A percentile compares a stretch with the other conserved stretches of the same genome.
Conservation (phyloP, 2,113 vertebrate genomes). For the Cepphus grylle region DNA sequence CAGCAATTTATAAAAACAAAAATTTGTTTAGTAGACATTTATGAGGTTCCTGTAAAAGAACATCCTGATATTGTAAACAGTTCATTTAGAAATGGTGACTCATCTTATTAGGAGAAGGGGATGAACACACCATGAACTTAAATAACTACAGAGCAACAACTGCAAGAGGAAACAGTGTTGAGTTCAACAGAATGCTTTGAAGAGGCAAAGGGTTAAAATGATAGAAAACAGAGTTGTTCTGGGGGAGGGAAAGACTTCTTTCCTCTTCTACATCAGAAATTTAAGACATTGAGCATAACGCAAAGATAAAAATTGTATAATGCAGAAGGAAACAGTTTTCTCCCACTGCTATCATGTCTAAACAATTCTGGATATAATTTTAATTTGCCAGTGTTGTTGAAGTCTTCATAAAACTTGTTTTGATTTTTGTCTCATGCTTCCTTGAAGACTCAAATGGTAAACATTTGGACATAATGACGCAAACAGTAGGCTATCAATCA, state of each 20-base stretch:
- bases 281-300: background rate
- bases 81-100: background rate
- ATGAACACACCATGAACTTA: background rate
- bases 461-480: slow-evolving; percentile 64
- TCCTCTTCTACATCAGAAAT: slow-evolving; percentile 5
- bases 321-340: slow-evolving; percentile 27
- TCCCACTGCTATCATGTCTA: slow-evolving; percentile 37
- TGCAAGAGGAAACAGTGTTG: background rate
- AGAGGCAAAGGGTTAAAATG: slow-evolving; percentile 36
- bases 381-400: slow-evolving; percentile 54
- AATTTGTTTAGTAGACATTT: background rate
- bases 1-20: background rate
- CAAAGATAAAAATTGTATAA: background rate
- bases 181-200: slow-evolving; percentile 9
- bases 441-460: slow-evolving; percentile 64
- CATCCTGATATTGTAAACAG: background rate
- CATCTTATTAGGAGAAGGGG: background rate
- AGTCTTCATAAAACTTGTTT: slow-evolving; percentile 64
- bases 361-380: slow-evolving; percentile 61
- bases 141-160: background rate
- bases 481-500: slow-evolving; percentile 69
- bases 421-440: slow-evolving; percentile 66
- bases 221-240: slow-evolving; percentile 28
- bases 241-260: background rate
- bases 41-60: background rate